Evolutionary conservation across 1,140 invertebrate species (phyloP), one percentile per base, ranked within the genome.

Genomic region (Apocrypta bakeri): DNA sequence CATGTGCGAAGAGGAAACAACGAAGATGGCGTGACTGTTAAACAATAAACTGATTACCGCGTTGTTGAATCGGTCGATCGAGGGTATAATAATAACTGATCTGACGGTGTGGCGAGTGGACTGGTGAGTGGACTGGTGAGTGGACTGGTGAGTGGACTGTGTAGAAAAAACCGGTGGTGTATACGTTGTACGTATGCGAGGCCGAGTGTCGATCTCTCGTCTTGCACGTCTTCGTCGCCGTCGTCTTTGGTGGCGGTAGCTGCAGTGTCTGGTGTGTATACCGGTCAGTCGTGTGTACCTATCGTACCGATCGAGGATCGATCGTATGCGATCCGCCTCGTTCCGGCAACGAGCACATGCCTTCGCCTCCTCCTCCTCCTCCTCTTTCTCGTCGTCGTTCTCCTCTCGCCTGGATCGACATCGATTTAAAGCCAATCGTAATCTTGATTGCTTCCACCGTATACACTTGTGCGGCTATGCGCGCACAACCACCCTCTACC

Each of bases 21-120:
- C 64, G 48, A 56, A 56, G 17, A 78, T 61, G 79, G 84, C 87
- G 85, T 85, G 85, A 88, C 87, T 88, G 85, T 87, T 84, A 85
- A 87, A 88, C 88, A 88, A 89, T 89, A 89, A 89, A 87, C 87
- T 87, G 86, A 88, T 89, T 89, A 88, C 75, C 72, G 63, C 68
- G 78, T 68, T 77, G 29, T 73, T 72, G 73, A 80, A 63, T 68
- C 69, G 21, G 66, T 42, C 72, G 37, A 73, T 81, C 69, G 56
- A 37, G 64, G 69, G 33, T n/a, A 33, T 24, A 75, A 68, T 81
- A 81, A 81, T 81, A 81, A 79, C 68, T 42, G 79, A 73, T 73
- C 66, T 12, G n/a, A 40, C 31, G 27, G 17, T 25, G n/a, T 14
- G 42, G 12, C 2, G 42, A 37, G 3, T 37, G 3, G 37, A 37